Percentiles rank a stretch among this genome's conserved stretches.
Conservation (phyloP, 1,140 invertebrate species). For the Aethina tumida region DNA sequence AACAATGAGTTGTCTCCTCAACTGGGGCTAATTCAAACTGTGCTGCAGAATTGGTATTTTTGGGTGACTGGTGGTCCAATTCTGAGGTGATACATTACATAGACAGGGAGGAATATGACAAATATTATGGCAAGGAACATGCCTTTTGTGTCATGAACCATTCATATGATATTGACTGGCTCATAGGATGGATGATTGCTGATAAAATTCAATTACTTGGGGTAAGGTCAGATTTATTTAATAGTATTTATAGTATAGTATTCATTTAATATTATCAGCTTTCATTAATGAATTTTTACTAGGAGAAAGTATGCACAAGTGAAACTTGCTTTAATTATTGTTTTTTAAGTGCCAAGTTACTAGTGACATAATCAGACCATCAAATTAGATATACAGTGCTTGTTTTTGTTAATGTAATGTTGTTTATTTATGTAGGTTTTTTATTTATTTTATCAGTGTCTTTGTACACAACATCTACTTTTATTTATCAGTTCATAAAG, state of each 20-base stretch:
- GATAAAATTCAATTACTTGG: conserved; percentile 69
- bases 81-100: conserved; percentile 63
- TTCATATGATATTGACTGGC: conserved; percentile 91
- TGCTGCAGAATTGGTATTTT: conserved; percentile 74
- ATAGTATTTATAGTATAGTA: neutral
- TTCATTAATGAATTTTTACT: too few species aligned
- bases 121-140: conserved; percentile 81
- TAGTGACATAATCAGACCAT: conserved; percentile 1
- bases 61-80: conserved; percentile 88
- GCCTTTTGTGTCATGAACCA: conserved; percentile 90
- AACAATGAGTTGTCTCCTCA: conserved; percentile 2
- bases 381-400: too few species aligned
- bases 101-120: conserved; percentile 66
- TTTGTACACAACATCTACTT: too few species aligned
- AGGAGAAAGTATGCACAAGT: too few species aligned
- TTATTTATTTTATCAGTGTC: too few species aligned
- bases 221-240: conserved; percentile 50
- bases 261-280: conserved; percentile 2
- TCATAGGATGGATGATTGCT: conserved; percentile 79
- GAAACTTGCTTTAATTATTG: neutral
- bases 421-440: too few species aligned
- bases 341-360: conserved; percentile 1
- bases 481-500: too few species aligned
- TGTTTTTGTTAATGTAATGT: too few species aligned
- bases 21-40: conserved; percentile 4